Evolutionary conservation across 2,888 invertebrate species (phyloP), one percentile per base, ranked within the genome.

Genomic region (Drosophila kanekoi): DNA sequence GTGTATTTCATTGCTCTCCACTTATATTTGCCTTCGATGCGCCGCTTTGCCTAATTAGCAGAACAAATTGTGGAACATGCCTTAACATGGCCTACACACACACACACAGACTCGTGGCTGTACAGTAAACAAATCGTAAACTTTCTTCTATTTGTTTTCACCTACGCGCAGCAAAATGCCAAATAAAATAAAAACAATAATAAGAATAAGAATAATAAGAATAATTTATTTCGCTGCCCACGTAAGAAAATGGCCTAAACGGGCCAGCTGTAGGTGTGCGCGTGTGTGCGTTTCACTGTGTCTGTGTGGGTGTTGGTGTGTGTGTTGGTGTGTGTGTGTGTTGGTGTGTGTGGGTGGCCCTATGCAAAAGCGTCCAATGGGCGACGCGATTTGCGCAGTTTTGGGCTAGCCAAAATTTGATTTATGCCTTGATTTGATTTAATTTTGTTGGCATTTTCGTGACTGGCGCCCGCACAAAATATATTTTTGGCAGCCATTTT

Each of bases 301-400:
- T 38, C 6, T 43, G 18, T 33, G 45, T 57, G 49, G 13, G 18
- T 4, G 16, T 13, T 1, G 5, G 8, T 20, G 6, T 11, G 9
- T 37, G 14, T 3, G 28, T 37, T 38, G 9, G 20, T 5, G 18
- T 4, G 14, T 37, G 32, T 44, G n/a, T 28, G 11, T 32, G 53
- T 45, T 16, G 48, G 59, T 63, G 43, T 61, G 45, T 32, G 40
- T 54, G 65, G 54, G 70, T 56, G 45, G 86, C 76, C 79, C 65
- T 58, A 79, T 75, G 81, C 60, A 78, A 62, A 63, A 53, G 70
- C 82, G 79, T 56, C 75, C 48, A 53, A 38, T 38, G 66, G 85
- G 82, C 81, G 81, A 85, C 85, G 71, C 75, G 75, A 81, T 85
- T 81, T 75, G 82, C 81, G 79, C 86, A 85, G 82, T 85, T 75